phyloP scores from a whole-genome alignment of 2,888 invertebrate genomes.

The Odontocerum albicorne region DNA sequence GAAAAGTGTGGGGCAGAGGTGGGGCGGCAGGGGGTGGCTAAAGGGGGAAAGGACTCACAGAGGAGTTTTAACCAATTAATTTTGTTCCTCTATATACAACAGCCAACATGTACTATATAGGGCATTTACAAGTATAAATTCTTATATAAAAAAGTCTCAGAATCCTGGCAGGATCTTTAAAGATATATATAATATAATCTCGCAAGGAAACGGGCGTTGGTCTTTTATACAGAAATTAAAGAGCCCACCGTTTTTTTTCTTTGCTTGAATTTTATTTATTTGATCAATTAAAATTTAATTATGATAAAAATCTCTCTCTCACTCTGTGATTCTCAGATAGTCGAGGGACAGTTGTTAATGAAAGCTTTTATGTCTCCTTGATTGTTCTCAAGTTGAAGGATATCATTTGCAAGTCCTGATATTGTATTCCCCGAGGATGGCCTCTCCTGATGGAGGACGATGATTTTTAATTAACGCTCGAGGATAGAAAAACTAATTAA shows the following conservation, averaged over 20 bases:
- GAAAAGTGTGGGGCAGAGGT: conserved; percentile 46
- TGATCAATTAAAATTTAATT: conserved; percentile 37
- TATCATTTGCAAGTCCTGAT: conserved; percentile 16
- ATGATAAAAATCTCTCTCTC: conserved; percentile 34
- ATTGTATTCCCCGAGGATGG: conserved; percentile 13
- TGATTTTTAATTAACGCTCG: conserved; percentile 29
- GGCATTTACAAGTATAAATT: conserved; percentile 35
- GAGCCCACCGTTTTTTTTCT: conserved; percentile 27
- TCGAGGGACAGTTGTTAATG: conserved; percentile 21
- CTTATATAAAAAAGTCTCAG: conserved; percentile 34
- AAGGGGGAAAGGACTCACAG: conserved; percentile 50
- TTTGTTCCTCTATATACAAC: conserved; percentile 53
- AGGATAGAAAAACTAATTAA: conserved; percentile 13
- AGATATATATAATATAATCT: conserved; percentile 31
- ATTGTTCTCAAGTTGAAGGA: conserved; percentile 21
- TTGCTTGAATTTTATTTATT: conserved; percentile 37
- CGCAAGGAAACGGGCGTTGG: conserved; percentile 33
- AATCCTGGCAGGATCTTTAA: too few relatives aligned
- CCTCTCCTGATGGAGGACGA: conserved; percentile 12
- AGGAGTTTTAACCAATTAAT: conserved; percentile 65
- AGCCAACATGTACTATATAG: conserved; percentile 30
- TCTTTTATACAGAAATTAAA: conserved; percentile 29
- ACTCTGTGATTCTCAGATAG: conserved; percentile 10
- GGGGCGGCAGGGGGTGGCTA: conserved; percentile 36
- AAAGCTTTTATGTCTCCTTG: conserved; percentile 25